Conservation (phyloP, 1,140 invertebrate genomes). For the Octopus bimaculoides region DNA sequence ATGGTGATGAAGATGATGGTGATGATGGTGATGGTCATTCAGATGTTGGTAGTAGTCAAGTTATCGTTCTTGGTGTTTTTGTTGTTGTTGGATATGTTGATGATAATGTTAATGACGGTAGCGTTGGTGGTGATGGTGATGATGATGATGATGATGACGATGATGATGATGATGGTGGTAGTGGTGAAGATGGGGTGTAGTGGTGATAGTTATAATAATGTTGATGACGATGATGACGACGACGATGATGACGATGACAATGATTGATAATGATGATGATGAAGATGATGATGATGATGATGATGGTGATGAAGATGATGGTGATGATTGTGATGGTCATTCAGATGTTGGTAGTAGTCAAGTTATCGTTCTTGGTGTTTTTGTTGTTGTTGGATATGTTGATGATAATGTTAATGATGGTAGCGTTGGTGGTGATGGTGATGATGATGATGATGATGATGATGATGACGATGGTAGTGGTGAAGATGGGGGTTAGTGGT, state of each 20-base stretch:
- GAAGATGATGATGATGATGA: background rate
- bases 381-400: background rate
- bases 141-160: background rate
- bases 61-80: background rate
- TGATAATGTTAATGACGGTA: background rate
- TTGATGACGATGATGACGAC: background rate
- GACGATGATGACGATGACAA: background rate
- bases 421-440: background rate
- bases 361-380: background rate
- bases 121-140: background rate
- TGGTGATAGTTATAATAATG: background rate
- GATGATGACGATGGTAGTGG: too few species aligned
- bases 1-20: background rate
- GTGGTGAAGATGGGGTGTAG: background rate
- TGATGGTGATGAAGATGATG: background rate
- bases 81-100: background rate
- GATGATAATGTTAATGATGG: background rate
- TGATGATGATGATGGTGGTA: background rate
- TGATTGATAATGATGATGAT: background rate
- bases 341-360: background rate
- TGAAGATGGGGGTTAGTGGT: background rate
- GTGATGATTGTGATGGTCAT: background rate
- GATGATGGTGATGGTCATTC: background rate
- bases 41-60: background rate
- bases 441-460: background rate